Evolutionary conservation across 2,888 invertebrate species (phyloP).

Genomic region (Opisthograptis luteolata): DNA sequence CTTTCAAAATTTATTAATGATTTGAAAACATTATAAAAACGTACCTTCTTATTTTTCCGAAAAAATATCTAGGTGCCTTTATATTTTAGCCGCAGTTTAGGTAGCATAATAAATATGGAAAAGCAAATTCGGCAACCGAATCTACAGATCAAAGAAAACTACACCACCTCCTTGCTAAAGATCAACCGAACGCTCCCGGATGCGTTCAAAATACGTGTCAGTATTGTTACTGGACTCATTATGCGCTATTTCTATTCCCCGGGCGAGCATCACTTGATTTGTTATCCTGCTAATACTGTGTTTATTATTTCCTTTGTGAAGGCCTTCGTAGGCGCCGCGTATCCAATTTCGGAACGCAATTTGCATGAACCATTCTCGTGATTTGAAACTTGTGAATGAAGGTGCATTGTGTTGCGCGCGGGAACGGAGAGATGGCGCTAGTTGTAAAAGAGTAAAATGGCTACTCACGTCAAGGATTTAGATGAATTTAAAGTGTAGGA

Average conservation of each 20-base stretch:
- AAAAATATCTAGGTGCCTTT: no score
- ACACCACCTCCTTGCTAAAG: no score
- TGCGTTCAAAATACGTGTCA: slow-evolving; percentile 54
- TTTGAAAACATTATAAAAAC: no score
- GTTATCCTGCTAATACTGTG: slow-evolving; percentile 60
- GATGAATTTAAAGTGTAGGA: no score
- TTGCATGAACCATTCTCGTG: slow-evolving; percentile 18
- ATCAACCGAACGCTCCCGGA: slow-evolving; percentile 44
- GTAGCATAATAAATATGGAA: no score
- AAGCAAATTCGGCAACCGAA: slow-evolving; percentile 19
- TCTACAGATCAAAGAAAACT: no score
- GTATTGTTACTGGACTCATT: slow-evolving; percentile 51
- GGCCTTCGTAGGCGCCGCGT: slow-evolving; percentile 24
- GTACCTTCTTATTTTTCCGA: no score
- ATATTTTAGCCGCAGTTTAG: no score
- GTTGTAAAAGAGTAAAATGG: background rate
- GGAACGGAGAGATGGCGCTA: slow-evolving; percentile 48
- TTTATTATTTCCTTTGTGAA: slow-evolving; percentile 54
- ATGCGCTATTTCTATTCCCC: slow-evolving; percentile 59
- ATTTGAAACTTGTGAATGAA: background rate
- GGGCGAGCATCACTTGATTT: slow-evolving; percentile 53
- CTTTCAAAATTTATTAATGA: no score
- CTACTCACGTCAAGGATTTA: no score
- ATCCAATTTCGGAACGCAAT: slow-evolving; percentile 32
- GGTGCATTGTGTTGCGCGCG: slow-evolving; percentile 17